Percentiles rank a stretch among this genome's conserved stretches.
These are phyloP conservation scores for Hippocampus kuda DNA, from an alignment of 2,797 vertebrate species.

Conservation along the genomic window DNA sequence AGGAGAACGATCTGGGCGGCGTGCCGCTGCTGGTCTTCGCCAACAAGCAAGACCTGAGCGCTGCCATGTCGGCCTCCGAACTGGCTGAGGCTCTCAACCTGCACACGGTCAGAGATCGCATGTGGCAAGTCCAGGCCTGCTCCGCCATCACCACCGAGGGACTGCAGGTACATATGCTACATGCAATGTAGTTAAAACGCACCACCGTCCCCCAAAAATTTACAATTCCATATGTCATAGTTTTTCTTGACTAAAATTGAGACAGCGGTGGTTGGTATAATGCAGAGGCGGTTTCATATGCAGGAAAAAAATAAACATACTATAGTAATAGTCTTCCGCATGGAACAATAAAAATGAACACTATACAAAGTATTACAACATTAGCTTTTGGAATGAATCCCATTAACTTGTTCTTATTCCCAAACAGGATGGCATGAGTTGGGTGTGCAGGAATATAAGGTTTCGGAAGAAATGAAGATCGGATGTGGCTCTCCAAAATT, in stretches of 20 bases:
- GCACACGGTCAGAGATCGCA: constrained; percentile 93
- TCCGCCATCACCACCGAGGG: constrained; percentile 94
- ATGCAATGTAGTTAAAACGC: no score
- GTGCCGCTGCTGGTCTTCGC: constrained; percentile 95
- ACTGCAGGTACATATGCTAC: constrained; percentile 72
- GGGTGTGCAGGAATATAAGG: constrained; percentile 98
- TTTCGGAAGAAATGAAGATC: constrained; percentile 84
- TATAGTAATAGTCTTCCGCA: not conserved
- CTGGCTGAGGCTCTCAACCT: constrained; percentile 95
- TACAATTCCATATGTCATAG: no score
- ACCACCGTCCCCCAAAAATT: no score
- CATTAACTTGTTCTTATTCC: no score
- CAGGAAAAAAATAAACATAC: no score
- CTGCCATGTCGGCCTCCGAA: constrained; percentile 90
- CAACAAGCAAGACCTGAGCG: constrained; percentile 97
- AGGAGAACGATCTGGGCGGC: constrained; percentile 93
- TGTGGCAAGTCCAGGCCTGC: constrained; percentile 99
- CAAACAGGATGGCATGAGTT: constrained; percentile 93
- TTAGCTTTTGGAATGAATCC: constrained; percentile 7
- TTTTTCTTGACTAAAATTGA: no score
- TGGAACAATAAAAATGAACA: not conserved
- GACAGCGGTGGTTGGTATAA: no score
- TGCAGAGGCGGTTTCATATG: no score
- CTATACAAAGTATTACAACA: constrained; percentile 12
- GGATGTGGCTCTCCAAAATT: not conserved